phyloP scores from a whole-genome alignment of 2,113 vertebrate species.

The Dicrurus megarhynchus region DNA sequence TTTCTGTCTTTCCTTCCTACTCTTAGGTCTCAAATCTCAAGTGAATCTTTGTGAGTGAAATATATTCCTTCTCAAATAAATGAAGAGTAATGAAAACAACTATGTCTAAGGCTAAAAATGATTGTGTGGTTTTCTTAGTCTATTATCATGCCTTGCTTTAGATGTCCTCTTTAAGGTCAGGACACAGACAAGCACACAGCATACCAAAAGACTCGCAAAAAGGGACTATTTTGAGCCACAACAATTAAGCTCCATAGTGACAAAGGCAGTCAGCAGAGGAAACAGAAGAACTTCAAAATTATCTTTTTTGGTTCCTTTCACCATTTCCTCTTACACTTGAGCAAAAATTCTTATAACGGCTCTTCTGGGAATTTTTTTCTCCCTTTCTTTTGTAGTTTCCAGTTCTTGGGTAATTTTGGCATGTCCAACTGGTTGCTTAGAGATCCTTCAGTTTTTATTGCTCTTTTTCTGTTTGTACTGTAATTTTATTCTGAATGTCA shows the following conservation, averaged over 20 bases:
- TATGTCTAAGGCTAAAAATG: background rate
- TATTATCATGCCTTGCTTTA: background rate
- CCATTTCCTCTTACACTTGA: background rate
- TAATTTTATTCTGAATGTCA: slow-evolving; percentile 25
- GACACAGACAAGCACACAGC: background rate
- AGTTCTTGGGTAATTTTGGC: background rate
- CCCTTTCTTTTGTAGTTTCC: background rate
- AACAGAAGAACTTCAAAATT: background rate
- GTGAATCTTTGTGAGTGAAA: background rate
- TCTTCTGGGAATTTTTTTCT: background rate
- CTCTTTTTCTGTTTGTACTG: background rate
- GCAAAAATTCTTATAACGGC: background rate
- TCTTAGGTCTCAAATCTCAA: background rate
- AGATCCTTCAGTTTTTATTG: background rate
- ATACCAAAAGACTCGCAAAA: background rate
- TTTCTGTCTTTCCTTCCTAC: background rate
- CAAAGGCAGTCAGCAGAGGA: background rate
- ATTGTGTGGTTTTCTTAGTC: background rate
- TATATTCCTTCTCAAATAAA: background rate
- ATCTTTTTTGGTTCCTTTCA: background rate
- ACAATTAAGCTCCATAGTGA: background rate
- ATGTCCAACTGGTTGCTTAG: background rate
- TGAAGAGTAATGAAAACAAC: background rate
- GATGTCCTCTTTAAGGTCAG: background rate
- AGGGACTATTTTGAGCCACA: background rate